phyloP scores from a whole-genome alignment of 2,113 vertebrate species.

The Forbesichthys agassizii region DNA sequence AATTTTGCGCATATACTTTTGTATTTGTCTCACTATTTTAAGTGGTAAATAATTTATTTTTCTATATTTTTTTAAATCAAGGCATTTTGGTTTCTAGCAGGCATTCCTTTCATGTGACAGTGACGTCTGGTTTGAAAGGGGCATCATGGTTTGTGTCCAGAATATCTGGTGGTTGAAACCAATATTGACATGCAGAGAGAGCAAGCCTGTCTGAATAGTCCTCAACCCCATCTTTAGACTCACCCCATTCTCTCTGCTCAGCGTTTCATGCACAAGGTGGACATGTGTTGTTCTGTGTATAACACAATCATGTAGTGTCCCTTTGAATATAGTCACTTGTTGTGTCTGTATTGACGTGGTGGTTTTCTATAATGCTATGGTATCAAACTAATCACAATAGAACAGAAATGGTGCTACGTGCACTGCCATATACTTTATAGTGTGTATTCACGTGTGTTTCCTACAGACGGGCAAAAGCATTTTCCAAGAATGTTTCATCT shows the following conservation, averaged over 20 bases:
- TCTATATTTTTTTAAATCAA: constrained; percentile 71
- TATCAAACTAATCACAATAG: neutral
- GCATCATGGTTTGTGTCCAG: too few species aligned
- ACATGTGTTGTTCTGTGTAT: too few species aligned
- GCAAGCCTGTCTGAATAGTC: too few species aligned
- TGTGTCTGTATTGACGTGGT: too few species aligned
- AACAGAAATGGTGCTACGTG: constrained; percentile 8
- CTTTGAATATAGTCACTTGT: too few species aligned
- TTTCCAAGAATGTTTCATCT: constrained; percentile 13
- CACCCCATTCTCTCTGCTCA: too few species aligned
- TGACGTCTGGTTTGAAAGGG: constrained; percentile 37
- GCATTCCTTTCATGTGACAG: constrained; percentile 71
- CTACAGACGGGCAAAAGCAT: constrained; percentile 10
- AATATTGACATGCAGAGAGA: neutral
- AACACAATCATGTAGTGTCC: too few species aligned
- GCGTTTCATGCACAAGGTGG: too few species aligned
- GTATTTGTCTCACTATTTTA: constrained; percentile 70
- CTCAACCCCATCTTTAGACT: too few species aligned
- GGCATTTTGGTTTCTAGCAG: constrained; percentile 66
- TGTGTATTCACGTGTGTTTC: constrained; percentile 34
- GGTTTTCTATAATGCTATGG: too few species aligned
- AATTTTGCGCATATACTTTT: constrained; percentile 62
- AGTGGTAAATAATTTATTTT: constrained; percentile 75
- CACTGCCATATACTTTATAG: neutral
- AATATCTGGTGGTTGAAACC: too few species aligned